phyloP scores from a whole-genome alignment of 2,888 invertebrate species.

The Drosophila leonis region DNA sequence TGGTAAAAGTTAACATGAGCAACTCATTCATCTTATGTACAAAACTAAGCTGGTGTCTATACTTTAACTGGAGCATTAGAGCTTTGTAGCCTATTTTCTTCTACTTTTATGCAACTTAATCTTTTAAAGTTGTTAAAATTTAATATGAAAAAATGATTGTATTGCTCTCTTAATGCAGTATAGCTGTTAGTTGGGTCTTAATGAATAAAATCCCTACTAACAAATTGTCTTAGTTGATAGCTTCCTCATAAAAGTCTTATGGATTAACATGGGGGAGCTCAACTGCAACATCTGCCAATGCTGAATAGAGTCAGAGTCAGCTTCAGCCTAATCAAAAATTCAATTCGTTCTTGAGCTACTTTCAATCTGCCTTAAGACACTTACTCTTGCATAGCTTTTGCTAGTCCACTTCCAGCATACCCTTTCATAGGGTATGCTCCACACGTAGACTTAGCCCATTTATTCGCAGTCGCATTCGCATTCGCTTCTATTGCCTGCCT shows the following conservation, averaged over 20 bases:
- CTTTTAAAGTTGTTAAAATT: not conserved
- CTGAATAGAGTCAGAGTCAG: no score
- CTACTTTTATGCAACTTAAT: no score
- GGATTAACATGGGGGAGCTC: not conserved
- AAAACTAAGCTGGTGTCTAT: not conserved
- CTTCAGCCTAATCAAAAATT: not conserved
- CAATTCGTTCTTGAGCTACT: not conserved
- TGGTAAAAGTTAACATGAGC: not conserved
- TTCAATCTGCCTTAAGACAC: not conserved
- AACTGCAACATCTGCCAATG: not conserved
- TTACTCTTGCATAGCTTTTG: not conserved
- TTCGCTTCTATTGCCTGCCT: conserved; percentile 1
- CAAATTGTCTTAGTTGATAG: no score
- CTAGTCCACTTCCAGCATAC: not conserved
- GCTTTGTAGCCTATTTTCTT: no score
- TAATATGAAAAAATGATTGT: not conserved
- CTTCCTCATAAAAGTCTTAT: not conserved
- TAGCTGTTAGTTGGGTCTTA: not conserved
- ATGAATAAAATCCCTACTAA: no score
- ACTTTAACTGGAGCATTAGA: not conserved
- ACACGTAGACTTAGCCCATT: conserved; percentile 8
- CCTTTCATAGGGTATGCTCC: conserved; percentile 11
- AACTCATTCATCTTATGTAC: not conserved
- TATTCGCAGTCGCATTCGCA: not conserved
- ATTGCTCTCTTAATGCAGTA: not conserved